Percentiles rank a stretch among this genome's conserved stretches.
phyloP scores from a whole-genome alignment of 2,797 vertebrate genomes.

The Steatocranus sp. region DNA sequence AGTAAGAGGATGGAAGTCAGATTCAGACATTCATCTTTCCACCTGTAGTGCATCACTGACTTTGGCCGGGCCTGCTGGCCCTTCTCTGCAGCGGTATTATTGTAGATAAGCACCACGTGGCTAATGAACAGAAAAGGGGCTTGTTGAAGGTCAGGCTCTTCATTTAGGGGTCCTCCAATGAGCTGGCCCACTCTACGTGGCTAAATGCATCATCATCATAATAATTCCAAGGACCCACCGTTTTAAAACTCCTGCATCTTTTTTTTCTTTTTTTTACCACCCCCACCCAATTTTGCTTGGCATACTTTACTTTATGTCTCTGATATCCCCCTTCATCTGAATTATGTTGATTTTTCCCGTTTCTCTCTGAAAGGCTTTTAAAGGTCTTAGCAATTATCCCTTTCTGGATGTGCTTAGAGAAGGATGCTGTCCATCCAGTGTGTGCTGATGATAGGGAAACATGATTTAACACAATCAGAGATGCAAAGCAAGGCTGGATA shows the following conservation, averaged over 20 bases:
- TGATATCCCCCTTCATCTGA: slow-evolving; percentile 64
- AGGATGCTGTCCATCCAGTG: slow-evolving; percentile 62
- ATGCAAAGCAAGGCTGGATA: slow-evolving; percentile 68
- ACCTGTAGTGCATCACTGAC: slow-evolving; percentile 63
- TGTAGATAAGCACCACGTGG: slow-evolving; percentile 72
- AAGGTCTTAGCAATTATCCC: slow-evolving; percentile 75
- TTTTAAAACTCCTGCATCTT: slow-evolving; percentile 58
- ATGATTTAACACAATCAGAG: slow-evolving; percentile 76
- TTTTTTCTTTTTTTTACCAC: slow-evolving; percentile 7
- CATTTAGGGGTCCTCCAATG: slow-evolving; percentile 75
- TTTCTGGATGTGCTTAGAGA: slow-evolving; percentile 65
- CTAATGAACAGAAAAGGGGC: slow-evolving; percentile 78
- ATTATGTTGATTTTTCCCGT: slow-evolving; percentile 69
- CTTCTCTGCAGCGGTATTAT: slow-evolving; percentile 64
- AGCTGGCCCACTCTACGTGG: slow-evolving; percentile 70
- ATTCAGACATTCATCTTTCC: slow-evolving; percentile 40
- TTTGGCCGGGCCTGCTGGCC: slow-evolving; percentile 49
- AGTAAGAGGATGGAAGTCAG: slow-evolving; percentile 17
- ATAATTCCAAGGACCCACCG: slow-evolving; percentile 64
- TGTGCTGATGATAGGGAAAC: slow-evolving; percentile 75
- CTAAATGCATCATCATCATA: slow-evolving; percentile 74
- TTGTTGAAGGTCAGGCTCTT: slow-evolving; percentile 80
- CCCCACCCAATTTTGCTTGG: slow-evolving; percentile 27
- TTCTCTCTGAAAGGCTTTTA: slow-evolving; percentile 77
- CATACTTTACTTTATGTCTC: slow-evolving; percentile 53